phyloP scores from a whole-genome alignment of 1,140 invertebrate genomes.

The Pseudobourletiella spinata region DNA sequence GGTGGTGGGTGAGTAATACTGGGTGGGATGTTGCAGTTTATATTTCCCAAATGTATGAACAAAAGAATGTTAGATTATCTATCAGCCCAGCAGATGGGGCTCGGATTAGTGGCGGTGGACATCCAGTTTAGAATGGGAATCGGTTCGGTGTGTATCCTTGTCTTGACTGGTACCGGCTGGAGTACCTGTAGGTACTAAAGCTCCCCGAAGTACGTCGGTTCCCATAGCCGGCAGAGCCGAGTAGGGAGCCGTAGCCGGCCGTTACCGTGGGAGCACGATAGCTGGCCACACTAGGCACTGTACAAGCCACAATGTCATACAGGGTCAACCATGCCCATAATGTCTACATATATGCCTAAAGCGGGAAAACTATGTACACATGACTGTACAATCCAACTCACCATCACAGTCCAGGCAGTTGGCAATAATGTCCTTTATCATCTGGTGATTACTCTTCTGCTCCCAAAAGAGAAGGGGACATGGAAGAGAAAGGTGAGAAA shows the following conservation, averaged over 20 bases:
- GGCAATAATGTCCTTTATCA: slow-evolving; percentile 1
- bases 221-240: background rate
- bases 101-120: too few species aligned
- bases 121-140: background rate
- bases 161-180: background rate
- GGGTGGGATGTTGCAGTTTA: background rate
- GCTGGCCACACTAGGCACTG: background rate
- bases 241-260: too few species aligned
- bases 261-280: background rate
- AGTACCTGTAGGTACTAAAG: background rate
- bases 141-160: background rate
- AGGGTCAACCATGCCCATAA: background rate
- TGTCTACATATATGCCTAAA: too few species aligned
- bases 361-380: too few species aligned
- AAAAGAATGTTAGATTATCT: background rate
- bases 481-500: too few species aligned
- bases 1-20: too few species aligned
- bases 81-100: too few species aligned
- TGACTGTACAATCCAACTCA: too few species aligned
- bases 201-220: background rate
- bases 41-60: background rate
- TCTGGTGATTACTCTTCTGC: background rate
- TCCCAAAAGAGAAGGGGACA: too few species aligned
- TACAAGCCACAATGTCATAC: background rate
- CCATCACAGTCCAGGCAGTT: background rate